These are phyloP conservation scores for Catocala sponsa DNA, from an alignment of 2,888 invertebrate genomes.

Conservation along the genomic window DNA sequence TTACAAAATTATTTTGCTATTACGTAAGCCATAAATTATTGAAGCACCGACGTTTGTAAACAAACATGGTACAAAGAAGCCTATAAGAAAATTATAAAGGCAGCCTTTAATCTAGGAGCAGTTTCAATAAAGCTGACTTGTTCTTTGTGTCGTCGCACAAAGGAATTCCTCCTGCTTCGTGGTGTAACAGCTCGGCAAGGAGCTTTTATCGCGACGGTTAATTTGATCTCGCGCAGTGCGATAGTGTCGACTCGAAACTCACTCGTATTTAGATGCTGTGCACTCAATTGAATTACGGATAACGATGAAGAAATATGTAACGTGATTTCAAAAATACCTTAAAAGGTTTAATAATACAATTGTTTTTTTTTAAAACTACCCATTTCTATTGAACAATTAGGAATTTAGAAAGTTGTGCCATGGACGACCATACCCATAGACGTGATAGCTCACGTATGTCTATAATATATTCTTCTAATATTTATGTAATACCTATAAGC, in stretches of 20 bases:
- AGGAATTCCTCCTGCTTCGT: constrained; percentile 40
- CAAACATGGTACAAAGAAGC: constrained; percentile 8
- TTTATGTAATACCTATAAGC: no score
- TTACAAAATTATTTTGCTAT: neutral
- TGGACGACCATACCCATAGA: no score
- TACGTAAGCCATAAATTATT: no score
- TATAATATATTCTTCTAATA: no score
- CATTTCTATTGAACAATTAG: no score
- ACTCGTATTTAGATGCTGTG: constrained; percentile 7
- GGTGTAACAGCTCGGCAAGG: constrained; percentile 27
- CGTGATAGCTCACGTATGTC: no score
- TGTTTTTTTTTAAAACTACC: no score
- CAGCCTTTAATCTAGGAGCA: constrained; percentile 34
- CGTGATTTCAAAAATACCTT: no score
- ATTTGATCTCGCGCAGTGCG: constrained; percentile 41
- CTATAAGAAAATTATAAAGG: constrained; percentile 27
- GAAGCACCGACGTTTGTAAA: neutral
- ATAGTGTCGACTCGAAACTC: constrained; percentile 8
- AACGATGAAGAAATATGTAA: neutral
- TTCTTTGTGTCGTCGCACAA: constrained; percentile 55
- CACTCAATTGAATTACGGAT: neutral
- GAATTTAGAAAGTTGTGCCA: no score
- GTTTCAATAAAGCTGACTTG: constrained; percentile 51
- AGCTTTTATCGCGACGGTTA: constrained; percentile 42
- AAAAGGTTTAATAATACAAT: no score